Evolutionary conservation across 2,888 invertebrate genomes (phyloP).

Genomic region (Catocala fraxini): DNA sequence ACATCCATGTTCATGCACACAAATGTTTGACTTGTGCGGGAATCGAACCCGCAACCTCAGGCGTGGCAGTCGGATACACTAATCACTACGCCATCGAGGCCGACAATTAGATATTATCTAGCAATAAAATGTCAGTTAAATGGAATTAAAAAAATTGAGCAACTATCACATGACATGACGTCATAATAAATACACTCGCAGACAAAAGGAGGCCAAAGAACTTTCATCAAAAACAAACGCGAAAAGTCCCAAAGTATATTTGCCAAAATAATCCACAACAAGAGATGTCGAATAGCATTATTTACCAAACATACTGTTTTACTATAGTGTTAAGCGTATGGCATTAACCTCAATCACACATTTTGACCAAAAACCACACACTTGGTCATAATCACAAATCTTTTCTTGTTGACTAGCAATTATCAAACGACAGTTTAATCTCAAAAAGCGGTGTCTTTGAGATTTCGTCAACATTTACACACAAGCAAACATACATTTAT

Average conservation of each 20-base stretch:
- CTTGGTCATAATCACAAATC: conserved; percentile 77
- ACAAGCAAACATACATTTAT: conserved; percentile 57
- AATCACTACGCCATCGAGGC: no score
- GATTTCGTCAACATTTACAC: conserved; percentile 76
- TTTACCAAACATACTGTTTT: conserved; percentile 37
- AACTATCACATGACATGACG: no score
- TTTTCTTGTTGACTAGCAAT: conserved; percentile 78
- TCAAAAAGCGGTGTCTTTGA: conserved; percentile 73
- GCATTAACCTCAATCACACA: conserved; percentile 57
- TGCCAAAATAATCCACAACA: conserved; percentile 11
- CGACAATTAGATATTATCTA: no score
- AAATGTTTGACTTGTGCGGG: no score
- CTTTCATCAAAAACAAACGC: not conserved
- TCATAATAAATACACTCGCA: not conserved
- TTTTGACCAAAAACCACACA: conserved; percentile 53
- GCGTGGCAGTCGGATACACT: no score
- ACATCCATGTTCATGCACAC: no score
- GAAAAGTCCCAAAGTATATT: not conserved
- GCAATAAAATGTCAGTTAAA: no score
- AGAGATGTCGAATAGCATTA: conserved; percentile 29
- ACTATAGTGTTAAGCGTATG: conserved; percentile 45
- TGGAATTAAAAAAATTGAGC: no score
- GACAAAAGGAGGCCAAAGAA: conserved; percentile 1
- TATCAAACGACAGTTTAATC: conserved; percentile 80
- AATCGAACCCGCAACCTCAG: no score